These are phyloP conservation scores for Naja naja DNA, from an alignment of 2,113 vertebrate genomes.

Conservation along the genomic window DNA sequence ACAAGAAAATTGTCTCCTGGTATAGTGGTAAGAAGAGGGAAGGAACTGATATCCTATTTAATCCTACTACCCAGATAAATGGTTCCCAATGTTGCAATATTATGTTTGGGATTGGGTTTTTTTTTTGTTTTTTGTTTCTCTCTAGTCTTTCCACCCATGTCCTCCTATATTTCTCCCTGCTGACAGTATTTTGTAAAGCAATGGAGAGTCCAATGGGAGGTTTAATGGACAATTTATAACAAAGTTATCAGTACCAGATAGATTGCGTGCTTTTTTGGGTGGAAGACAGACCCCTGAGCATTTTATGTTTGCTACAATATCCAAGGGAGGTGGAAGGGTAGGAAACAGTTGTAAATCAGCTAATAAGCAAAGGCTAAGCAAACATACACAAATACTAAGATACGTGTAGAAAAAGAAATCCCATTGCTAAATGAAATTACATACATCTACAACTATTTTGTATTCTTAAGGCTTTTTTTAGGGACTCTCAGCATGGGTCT, in stretches of 20 bases:
- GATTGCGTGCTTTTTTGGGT: background rate
- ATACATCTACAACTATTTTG: background rate
- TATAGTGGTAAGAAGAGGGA: background rate
- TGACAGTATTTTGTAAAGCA: conserved; percentile 38
- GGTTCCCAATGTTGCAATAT: conserved; percentile 72
- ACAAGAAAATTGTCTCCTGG: conserved; percentile 39
- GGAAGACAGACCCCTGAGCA: background rate
- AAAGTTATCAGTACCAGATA: background rate
- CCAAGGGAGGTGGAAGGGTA: background rate
- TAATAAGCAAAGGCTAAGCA: background rate
- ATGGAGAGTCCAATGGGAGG: conserved; percentile 19
- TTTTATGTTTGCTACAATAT: accelerated
- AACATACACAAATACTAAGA: accelerated
- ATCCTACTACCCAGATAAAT: background rate
- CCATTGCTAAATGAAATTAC: background rate
- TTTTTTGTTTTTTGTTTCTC: background rate
- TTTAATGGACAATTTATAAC: conserved; percentile 41
- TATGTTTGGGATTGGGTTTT: background rate
- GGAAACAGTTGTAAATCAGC: accelerated
- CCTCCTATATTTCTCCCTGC: conserved; percentile 16
- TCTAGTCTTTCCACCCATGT: conserved; percentile 52
- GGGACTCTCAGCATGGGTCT: background rate
- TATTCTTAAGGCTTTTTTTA: background rate
- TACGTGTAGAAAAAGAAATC: background rate
- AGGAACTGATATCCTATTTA: background rate